Evolutionary conservation across 2,113 vertebrate species (phyloP).

Genomic region (Serinus canaria): DNA sequence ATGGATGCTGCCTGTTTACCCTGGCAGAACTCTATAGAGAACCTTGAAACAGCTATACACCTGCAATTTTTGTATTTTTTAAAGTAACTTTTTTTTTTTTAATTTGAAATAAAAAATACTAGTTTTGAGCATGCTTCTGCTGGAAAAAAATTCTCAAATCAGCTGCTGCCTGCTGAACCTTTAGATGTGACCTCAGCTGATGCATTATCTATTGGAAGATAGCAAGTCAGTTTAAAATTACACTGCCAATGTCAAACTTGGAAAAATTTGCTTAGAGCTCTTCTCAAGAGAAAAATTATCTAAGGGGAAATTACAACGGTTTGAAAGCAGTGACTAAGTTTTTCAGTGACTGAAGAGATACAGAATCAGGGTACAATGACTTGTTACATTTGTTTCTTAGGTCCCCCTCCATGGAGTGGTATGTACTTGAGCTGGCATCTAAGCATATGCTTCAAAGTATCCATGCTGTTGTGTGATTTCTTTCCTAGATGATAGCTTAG

Average conservation of each 20-base stretch:
- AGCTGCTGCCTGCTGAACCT: not conserved
- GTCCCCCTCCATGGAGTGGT: conserved; percentile 81
- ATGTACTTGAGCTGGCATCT: conserved; percentile 66
- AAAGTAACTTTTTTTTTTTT: not conserved
- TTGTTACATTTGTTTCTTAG: conserved; percentile 73
- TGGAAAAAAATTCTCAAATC: not conserved
- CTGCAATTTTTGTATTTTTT: not conserved
- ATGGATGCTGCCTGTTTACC: not conserved
- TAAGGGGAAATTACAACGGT: not conserved
- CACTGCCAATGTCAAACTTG: not conserved
- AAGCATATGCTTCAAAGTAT: not conserved
- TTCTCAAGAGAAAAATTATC: not conserved
- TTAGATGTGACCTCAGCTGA: not conserved
- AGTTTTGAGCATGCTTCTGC: not conserved
- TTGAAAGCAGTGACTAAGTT: not conserved
- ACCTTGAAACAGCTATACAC: not conserved
- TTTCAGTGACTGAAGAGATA: not conserved
- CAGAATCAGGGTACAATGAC: not conserved
- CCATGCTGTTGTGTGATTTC: conserved; percentile 39
- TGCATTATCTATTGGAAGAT: not conserved
- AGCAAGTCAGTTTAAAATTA: not conserved
- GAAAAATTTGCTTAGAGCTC: not conserved
- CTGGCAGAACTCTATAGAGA: not conserved
- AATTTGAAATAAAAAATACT: not conserved
- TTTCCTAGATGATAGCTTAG: not conserved